Percentiles rank a stretch among this genome's conserved stretches.
Evolutionary conservation across 2,113 vertebrate genomes (phyloP).

Genomic region (Chinchilla lanigera): DNA sequence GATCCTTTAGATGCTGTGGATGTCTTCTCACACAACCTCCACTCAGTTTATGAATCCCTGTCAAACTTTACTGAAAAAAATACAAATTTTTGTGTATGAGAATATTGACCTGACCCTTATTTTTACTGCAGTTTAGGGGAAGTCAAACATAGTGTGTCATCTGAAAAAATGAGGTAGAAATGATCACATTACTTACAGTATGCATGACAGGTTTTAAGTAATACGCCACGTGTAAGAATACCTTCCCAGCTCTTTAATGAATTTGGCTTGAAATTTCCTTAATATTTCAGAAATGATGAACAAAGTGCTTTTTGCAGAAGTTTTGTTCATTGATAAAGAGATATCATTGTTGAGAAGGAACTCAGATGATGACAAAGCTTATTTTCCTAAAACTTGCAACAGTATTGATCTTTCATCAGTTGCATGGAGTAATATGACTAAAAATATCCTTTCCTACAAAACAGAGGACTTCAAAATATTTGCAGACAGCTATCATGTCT

Average conservation of each 20-base stretch:
- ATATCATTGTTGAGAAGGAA: not conserved
- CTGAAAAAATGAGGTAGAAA: slow-evolving; percentile 29
- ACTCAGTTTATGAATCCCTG: slow-evolving; percentile 2
- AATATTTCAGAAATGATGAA: not conserved
- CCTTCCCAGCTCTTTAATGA: not conserved
- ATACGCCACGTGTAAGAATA: slow-evolving; percentile 46
- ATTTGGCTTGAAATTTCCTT: slow-evolving; percentile 54
- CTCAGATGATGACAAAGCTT: slow-evolving; percentile 39
- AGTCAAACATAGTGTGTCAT: slow-evolving; percentile 19
- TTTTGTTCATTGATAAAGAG: not conserved
- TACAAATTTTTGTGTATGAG: slow-evolving; percentile 7
- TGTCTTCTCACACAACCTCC: not conserved
- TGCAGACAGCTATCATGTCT: slow-evolving; percentile 57
- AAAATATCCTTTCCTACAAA: slow-evolving; percentile 66
- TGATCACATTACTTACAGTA: not conserved
- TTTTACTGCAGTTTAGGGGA: not conserved
- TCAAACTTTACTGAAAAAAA: slow-evolving; percentile 38
- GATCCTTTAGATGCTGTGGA: slow-evolving; percentile 6
- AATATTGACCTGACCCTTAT: not conserved
- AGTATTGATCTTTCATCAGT: slow-evolving; percentile 40
- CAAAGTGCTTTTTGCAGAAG: not conserved
- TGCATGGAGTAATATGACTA: slow-evolving; percentile 47
- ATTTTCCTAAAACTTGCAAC: slow-evolving; percentile 24
- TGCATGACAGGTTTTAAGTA: slow-evolving; percentile 35
- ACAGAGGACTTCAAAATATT: slow-evolving; percentile 65